Evolutionary conservation across 2,797 vertebrate genomes (phyloP).

Genomic region (Arctocebus calabarensis): DNA sequence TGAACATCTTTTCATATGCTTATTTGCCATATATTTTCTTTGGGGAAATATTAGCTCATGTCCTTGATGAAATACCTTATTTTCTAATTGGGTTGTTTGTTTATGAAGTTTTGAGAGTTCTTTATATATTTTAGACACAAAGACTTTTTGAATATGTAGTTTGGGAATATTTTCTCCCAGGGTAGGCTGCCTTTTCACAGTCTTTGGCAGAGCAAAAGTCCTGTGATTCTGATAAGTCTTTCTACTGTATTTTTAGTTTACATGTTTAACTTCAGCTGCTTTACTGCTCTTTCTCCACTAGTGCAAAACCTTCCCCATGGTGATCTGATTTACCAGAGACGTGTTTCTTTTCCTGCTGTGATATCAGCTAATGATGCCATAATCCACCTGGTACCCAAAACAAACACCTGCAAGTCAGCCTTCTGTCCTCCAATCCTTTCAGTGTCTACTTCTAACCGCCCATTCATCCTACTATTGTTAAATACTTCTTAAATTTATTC

Average conservation of each 20-base stretch:
- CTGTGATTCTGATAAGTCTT: background rate
- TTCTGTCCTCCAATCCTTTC: background rate
- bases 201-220: background rate
- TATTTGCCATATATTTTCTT: background rate
- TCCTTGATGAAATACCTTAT: background rate
- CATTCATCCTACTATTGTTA: background rate
- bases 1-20: background rate
- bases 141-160: background rate
- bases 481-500: background rate
- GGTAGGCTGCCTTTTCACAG: background rate
- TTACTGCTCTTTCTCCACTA: background rate
- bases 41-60: background rate
- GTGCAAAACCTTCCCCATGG: background rate
- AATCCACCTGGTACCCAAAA: background rate
- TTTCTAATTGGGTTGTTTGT: slow-evolving; percentile 11
- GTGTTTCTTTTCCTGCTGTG: background rate
- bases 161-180: background rate
- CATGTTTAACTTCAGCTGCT: background rate
- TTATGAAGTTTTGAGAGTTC: background rate
- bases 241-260: background rate
- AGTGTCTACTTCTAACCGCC: background rate
- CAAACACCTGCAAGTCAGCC: background rate
- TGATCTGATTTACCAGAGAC: background rate
- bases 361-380: background rate
- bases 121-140: background rate